Base-by-base conservation (phyloP, 2,888 invertebrate genomes). In the Spisula solida region DNA sequence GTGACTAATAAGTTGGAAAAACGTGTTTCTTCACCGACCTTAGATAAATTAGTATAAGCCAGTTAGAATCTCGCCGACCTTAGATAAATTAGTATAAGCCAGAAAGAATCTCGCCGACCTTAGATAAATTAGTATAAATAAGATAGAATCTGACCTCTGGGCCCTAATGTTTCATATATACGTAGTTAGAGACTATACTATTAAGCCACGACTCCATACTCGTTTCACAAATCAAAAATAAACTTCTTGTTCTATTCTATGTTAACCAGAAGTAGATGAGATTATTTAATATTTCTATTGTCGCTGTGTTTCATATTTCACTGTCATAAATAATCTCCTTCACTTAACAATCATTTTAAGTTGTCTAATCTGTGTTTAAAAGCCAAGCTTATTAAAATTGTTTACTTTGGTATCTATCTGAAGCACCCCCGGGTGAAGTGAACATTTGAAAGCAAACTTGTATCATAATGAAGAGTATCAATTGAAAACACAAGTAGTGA, bases 401-500 rank as follows among this genome's bases (percentile, higher is more conserved):
- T 83, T 83, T 83, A 75, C 70, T 51, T 75, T 31, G 83, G 70
- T 83, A 75, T 75, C 75, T 34, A 34, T 34, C 34, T 16, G 1
- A 18, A 75, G 75, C 18, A 34, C 83, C 70, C n/a, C 10, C n/a
- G 31, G n/a, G 29, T 55, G 75, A 83, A 48, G 55, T 34, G 83
- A 70, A 34, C 51, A 75, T 83, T 83, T 83, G 75, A 83, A 75
- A 83, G 75, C 75, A n/a, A 75, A 75, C 31, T 47, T n/a, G 48
- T 83, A 83, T 75, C 66, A 66, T 75, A 75, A 75, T 66, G 31
- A 75, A 83, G 75, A 20, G 83, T 83, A 70, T 75, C 83, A 83
- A 75, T 83, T 83, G 83, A 83, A 83, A 83, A 83, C 51, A 83
- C 83, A 83, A 83, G 83, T 83, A 83, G 48, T 83, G 83, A 83